Evolutionary conservation across 64 coral and sea anemone species (phyloP).

Genomic region (Porites lutea): DNA sequence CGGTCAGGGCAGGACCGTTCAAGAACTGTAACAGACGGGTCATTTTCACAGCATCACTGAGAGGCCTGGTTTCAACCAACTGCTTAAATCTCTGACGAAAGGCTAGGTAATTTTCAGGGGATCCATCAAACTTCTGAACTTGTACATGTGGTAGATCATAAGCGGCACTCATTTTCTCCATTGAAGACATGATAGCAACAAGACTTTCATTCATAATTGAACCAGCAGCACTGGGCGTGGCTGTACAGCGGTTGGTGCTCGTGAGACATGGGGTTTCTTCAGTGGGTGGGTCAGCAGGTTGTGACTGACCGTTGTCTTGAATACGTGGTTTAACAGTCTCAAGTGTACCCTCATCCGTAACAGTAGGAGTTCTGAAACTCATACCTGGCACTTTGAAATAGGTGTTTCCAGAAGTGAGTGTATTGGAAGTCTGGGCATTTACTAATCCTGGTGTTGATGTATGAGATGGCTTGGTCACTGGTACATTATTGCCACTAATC

Average conservation of each 20-base stretch:
- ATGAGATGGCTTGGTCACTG: not conserved
- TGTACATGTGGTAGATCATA: constrained; percentile 49
- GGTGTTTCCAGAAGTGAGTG: no score
- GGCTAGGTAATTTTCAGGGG: constrained; percentile 57
- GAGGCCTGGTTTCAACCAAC: no score
- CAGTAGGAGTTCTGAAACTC: no score
- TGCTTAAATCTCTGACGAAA: no score
- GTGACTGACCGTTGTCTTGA: not conserved
- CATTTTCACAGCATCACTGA: no score
- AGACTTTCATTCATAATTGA: constrained; percentile 23
- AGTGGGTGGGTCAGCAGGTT: not conserved
- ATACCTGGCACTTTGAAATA: not conserved
- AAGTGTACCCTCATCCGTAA: no score
- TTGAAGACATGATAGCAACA: not conserved
- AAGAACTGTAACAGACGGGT: no score
- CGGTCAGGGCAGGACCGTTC: constrained; percentile 20
- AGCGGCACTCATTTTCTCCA: constrained; percentile 33
- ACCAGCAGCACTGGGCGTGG: not conserved
- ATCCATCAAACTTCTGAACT: constrained; percentile 49
- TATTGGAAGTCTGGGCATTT: not conserved
- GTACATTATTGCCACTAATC: not conserved
- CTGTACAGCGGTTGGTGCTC: not conserved
- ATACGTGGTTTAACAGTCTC: no score
- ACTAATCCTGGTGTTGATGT: constrained; percentile 6
- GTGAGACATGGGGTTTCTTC: no score